Percentiles rank a stretch among this genome's conserved stretches.
phyloP scores from a whole-genome alignment of 2,888 invertebrate genomes.

The Drepana falcataria region DNA sequence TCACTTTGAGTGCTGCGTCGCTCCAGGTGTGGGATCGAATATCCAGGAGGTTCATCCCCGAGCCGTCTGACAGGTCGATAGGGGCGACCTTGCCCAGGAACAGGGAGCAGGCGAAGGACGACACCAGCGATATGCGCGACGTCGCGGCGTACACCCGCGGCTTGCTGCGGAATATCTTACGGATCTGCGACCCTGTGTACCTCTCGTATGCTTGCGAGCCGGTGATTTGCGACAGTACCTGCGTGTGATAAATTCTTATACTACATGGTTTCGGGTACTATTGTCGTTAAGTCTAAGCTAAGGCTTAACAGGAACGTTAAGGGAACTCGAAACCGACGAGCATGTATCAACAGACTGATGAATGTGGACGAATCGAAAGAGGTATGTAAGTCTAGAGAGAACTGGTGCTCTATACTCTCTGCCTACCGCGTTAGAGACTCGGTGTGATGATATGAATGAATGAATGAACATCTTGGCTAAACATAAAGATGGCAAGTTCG shows the following conservation, averaged over 20 bases:
- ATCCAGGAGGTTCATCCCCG: constrained; percentile 97
- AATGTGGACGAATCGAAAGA: too few relatives aligned
- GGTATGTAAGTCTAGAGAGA: too few relatives aligned
- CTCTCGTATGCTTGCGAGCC: constrained; percentile 93
- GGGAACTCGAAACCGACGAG: too few relatives aligned
- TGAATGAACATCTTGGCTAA: too few relatives aligned
- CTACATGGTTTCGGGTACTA: too few relatives aligned
- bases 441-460: too few relatives aligned
- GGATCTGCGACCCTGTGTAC: constrained; percentile 96
- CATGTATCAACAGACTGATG: too few relatives aligned
- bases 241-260: not conserved
- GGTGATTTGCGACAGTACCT: constrained; percentile 83
- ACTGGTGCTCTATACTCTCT: too few relatives aligned
- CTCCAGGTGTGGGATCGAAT: constrained; percentile 89
- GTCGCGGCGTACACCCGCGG: constrained; percentile 76
- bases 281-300: too few relatives aligned
- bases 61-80: constrained; percentile 94
- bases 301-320: too few relatives aligned
- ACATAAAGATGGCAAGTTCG: too few relatives aligned
- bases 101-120: constrained; percentile 94
- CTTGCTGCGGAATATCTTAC: constrained; percentile 87
- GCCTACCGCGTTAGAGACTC: too few relatives aligned
- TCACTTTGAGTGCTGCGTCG: constrained; percentile 83
- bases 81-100: constrained; percentile 93
- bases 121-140: constrained; percentile 93